Evolutionary conservation across 30 jellyfish, hydroid and myxozoan species (phyloP).

Genomic region (Haliclystus octoradiatus): DNA sequence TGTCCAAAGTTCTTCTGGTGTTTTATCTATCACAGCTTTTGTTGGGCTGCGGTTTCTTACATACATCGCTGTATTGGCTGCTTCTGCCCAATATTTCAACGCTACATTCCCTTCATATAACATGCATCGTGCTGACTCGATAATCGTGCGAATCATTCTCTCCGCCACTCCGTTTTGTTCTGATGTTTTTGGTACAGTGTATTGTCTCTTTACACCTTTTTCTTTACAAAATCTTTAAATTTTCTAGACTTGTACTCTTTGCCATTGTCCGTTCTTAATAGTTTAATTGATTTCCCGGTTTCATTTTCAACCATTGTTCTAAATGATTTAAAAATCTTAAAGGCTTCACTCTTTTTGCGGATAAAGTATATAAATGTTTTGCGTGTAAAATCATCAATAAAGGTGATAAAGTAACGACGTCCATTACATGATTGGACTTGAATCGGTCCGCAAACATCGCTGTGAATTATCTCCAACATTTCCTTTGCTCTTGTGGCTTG

Average conservation of each 20-base stretch:
- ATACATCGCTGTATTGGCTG: slow-evolving; percentile 36
- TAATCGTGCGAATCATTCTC: slow-evolving; percentile 36
- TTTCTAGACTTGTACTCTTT: slow-evolving; percentile 38
- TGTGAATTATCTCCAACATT: too few species aligned
- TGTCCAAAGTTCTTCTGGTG: slow-evolving; percentile 36
- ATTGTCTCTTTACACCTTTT: slow-evolving; percentile 26
- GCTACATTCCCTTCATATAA: slow-evolving; percentile 11
- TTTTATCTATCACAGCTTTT: slow-evolving; percentile 7
- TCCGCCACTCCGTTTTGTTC: slow-evolving; percentile 57
- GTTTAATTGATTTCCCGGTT: slow-evolving; percentile 11
- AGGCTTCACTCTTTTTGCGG: slow-evolving; percentile 15
- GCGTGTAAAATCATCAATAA: too few species aligned
- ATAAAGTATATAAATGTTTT: too few species aligned
- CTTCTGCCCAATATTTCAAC: too few species aligned
- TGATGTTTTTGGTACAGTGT: slow-evolving; percentile 27
- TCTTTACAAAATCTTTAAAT: slow-evolving; percentile 13
- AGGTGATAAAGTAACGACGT: too few species aligned
- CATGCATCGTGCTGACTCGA: slow-evolving; percentile 35
- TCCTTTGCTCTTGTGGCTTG: too few species aligned
- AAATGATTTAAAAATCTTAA: slow-evolving; percentile 19
- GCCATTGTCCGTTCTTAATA: slow-evolving; percentile 33
- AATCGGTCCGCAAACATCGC: too few species aligned
- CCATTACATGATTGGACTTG: too few species aligned
- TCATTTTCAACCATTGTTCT: too few species aligned
- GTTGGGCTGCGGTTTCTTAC: slow-evolving; percentile 37